phyloP scores from a whole-genome alignment of 2,797 vertebrate genomes.

The Fringilla coelebs region DNA sequence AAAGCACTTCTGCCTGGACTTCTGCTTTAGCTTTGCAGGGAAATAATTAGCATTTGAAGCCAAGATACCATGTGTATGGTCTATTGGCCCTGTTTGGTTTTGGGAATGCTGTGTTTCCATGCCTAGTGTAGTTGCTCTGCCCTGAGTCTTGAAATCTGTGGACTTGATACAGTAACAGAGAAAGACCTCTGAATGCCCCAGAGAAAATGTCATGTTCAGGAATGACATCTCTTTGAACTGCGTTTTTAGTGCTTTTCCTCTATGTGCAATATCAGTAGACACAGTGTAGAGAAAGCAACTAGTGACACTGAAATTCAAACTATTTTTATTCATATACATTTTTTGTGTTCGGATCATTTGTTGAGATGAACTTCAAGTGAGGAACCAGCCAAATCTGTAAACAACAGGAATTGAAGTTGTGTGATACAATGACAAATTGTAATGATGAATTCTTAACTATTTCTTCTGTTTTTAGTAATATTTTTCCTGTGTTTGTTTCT shows the following conservation, averaged over 20 bases:
- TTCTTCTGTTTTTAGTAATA: not conserved
- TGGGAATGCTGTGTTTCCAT: not conserved
- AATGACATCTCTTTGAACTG: not conserved
- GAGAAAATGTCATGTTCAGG: not conserved
- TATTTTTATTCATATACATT: not conserved
- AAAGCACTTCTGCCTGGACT: not conserved
- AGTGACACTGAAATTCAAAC: not conserved
- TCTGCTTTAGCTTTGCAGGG: not conserved
- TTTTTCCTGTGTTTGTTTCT: not conserved
- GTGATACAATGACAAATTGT: not conserved
- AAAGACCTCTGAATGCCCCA: not conserved
- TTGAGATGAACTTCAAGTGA: not conserved
- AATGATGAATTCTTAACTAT: not conserved
- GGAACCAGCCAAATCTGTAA: not conserved
- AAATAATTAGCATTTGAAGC: conserved; percentile 3
- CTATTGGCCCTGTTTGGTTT: not conserved
- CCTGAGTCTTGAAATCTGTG: not conserved
- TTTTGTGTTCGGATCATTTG: not conserved
- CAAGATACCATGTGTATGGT: not conserved
- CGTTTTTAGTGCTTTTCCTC: not conserved
- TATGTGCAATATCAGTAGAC: not conserved
- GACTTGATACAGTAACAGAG: not conserved
- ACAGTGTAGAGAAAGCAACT: not conserved
- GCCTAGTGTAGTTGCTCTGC: not conserved
- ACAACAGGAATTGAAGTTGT: not conserved